phyloP scores from a whole-genome alignment of 1,140 invertebrate species.

The Probaryconus sp. region DNA sequence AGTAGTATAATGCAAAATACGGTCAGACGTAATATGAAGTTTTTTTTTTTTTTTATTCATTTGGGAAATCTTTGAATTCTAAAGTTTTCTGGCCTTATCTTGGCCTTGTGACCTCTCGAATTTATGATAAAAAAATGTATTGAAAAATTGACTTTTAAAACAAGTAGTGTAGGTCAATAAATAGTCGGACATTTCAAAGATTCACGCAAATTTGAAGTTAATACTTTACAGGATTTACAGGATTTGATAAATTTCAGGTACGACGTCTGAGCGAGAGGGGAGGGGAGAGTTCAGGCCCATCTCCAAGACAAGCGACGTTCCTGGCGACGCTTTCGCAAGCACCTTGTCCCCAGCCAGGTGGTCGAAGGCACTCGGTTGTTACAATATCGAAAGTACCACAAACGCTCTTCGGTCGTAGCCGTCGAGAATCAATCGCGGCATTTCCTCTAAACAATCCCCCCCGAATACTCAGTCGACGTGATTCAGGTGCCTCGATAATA shows the following conservation, averaged over 20 bases:
- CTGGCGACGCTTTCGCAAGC: constrained; percentile 87
- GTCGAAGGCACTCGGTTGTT: constrained; percentile 88
- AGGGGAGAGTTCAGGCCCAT: constrained; percentile 83
- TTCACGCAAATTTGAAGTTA: too few species aligned
- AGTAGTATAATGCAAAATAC: too few species aligned
- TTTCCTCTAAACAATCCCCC: constrained; percentile 79
- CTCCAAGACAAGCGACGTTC: constrained; percentile 86
- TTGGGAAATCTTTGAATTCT: too few species aligned
- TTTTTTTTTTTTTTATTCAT: too few species aligned
- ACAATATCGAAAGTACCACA: constrained; percentile 88
- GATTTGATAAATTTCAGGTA: constrained; percentile 81
- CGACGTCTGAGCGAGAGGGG: constrained; percentile 87
- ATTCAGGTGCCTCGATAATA: constrained; percentile 73
- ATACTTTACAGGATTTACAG: too few species aligned
- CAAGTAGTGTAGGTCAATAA: too few species aligned
- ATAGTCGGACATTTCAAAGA: not conserved
- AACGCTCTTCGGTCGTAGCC: constrained; percentile 85
- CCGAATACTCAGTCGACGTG: constrained; percentile 76
- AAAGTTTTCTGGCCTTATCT: too few species aligned
- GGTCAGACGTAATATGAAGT: too few species aligned
- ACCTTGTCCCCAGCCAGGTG: constrained; percentile 83
- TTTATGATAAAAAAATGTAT: too few species aligned
- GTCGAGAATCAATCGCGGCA: constrained; percentile 88
- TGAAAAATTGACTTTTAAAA: too few species aligned
- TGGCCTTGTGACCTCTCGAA: too few species aligned